Conservation (phyloP, 2,797 vertebrate genomes). For the Serranus cabrilla region DNA sequence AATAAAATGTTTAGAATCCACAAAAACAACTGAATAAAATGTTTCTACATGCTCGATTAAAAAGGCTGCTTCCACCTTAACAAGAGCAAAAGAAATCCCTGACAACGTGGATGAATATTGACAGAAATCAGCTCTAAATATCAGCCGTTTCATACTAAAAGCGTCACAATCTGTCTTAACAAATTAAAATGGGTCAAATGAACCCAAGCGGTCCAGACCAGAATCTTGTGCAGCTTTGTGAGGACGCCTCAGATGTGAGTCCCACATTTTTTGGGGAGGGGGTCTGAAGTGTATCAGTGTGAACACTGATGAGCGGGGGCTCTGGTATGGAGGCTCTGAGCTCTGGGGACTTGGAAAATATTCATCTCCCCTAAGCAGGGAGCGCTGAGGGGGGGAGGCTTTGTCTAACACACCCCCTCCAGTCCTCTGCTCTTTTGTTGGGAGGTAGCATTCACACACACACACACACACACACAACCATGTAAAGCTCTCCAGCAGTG, state of each 20-base stretch:
- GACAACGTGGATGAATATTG: not conserved
- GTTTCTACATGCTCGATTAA: too few relatives aligned
- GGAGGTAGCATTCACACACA: conserved; percentile 53
- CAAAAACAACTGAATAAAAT: not conserved
- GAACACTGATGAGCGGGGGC: conserved; percentile 41
- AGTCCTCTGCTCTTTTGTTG: conserved; percentile 78
- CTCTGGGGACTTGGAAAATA: conserved; percentile 77
- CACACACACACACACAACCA: conserved; percentile 41
- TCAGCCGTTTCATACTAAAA: not conserved
- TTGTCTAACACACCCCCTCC: conserved; percentile 73
- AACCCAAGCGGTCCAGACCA: conserved; percentile 6
- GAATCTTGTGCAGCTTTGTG: not conserved
- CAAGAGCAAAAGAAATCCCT: not conserved
- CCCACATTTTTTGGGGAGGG: not conserved
- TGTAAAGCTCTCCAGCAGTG: conserved; percentile 71
- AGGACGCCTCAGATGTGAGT: conserved; percentile 18
- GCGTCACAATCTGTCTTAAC: not conserved
- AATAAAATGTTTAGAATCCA: not conserved
- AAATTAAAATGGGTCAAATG: conserved; percentile 28
- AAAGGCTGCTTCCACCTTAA: not conserved
- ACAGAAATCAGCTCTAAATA: conserved; percentile 11
- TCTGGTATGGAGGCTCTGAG: conserved; percentile 53
- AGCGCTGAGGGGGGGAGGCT: conserved; percentile 64
- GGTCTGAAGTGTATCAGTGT: conserved; percentile 17
- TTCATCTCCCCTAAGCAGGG: conserved; percentile 80